A percentile compares a stretch with the other conserved stretches of the same genome.
Evolutionary conservation across 2,797 vertebrate species (phyloP).

Genomic region (Semaprochilodus insignis): DNA sequence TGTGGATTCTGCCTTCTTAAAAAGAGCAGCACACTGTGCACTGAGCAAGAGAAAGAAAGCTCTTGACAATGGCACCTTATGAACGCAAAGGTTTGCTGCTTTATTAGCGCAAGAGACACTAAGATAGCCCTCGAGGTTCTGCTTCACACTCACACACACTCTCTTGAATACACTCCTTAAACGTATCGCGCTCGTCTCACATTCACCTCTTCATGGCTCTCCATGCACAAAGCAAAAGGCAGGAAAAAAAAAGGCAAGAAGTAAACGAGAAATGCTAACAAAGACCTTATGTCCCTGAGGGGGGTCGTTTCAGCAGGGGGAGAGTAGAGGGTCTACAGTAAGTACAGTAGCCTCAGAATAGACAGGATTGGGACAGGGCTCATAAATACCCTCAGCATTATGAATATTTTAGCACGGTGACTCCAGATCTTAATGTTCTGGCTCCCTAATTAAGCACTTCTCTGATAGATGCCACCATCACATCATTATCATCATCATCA

Average conservation of each 20-base stretch:
- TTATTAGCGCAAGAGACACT: slow-evolving; percentile 78
- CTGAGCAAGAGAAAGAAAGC: slow-evolving; percentile 66
- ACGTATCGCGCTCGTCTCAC: neutral
- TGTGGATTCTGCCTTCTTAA: slow-evolving; percentile 70
- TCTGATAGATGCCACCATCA: slow-evolving; percentile 82
- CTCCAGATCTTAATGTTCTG: slow-evolving; percentile 83
- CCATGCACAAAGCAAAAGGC: slow-evolving; percentile 35
- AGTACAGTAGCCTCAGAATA: slow-evolving; percentile 71
- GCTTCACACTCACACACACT: slow-evolving; percentile 37
- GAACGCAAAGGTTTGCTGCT: slow-evolving; percentile 75
- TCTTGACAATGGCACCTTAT: slow-evolving; percentile 76
- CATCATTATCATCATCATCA: slow-evolving; percentile 68
- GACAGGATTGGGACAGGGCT: slow-evolving; percentile 75
- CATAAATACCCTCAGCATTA: slow-evolving; percentile 85
- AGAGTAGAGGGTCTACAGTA: slow-evolving; percentile 6
- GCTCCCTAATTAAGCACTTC: slow-evolving; percentile 83
- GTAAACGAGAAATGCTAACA: slow-evolving; percentile 7
- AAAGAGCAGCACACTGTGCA: slow-evolving; percentile 1
- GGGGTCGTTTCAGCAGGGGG: neutral
- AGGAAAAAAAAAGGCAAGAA: slow-evolving; percentile 22
- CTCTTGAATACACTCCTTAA: slow-evolving; percentile 38
- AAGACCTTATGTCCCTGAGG: neutral
- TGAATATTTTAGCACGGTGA: slow-evolving; percentile 85
- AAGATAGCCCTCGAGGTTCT: slow-evolving; percentile 66
- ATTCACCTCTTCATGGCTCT: slow-evolving; percentile 42